Conservation (phyloP, 37 sponge, comb jelly and placozoan genomes). For the Ephydatia muelleri region DNA sequence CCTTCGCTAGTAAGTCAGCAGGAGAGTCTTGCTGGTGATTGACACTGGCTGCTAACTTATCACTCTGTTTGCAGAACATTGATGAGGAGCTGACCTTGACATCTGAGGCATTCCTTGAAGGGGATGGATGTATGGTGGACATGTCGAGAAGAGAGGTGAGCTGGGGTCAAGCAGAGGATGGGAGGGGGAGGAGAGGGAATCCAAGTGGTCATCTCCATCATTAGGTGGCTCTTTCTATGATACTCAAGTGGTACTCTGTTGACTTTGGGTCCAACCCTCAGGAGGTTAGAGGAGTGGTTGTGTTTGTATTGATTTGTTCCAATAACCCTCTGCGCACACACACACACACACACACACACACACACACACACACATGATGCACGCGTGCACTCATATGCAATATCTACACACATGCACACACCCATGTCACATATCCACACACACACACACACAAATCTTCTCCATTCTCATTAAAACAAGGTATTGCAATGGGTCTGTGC, state of each 20-base stretch:
- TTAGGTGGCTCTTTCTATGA: slow-evolving; percentile 72
- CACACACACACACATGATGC: not conserved
- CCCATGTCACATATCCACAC: no score
- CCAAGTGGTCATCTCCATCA: no score
- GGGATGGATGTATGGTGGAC: slow-evolving; percentile 58
- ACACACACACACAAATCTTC: not conserved
- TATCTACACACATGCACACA: not conserved
- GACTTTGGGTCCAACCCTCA: slow-evolving; percentile 89
- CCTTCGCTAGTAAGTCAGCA: not conserved
- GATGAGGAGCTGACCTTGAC: slow-evolving; percentile 79
- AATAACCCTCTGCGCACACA: not conserved
- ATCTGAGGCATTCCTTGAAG: slow-evolving; percentile 81
- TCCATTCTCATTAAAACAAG: slow-evolving; percentile 4
- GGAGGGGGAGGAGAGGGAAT: not conserved
- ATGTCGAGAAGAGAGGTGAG: slow-evolving; percentile 70
- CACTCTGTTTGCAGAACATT: slow-evolving; percentile 69
- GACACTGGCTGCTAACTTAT: no score
- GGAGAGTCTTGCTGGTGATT: not conserved
- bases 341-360: no score
- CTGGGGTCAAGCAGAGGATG: not conserved
- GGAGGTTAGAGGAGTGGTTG: slow-evolving; percentile 42
- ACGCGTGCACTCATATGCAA: no score
- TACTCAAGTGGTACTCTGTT: slow-evolving; percentile 93
- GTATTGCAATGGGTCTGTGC: slow-evolving; percentile 39
- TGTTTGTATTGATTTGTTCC: not conserved